A percentile compares a stretch with the other conserved stretches of the same genome.
phyloP scores from a whole-genome alignment of 2,888 invertebrate genomes.

The Pyrocoelia pectoralis region DNA sequence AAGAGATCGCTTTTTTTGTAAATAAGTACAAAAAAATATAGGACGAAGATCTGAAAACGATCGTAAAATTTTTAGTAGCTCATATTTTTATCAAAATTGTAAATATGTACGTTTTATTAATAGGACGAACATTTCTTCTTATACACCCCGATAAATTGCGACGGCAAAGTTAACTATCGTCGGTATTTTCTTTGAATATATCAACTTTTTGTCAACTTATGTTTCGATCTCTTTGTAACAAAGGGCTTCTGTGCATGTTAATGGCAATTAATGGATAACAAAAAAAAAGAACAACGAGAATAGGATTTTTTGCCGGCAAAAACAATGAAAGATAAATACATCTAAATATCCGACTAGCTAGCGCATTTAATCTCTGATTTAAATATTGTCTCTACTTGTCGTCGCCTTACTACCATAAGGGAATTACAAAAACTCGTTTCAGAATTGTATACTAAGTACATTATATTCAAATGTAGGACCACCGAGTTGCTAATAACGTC shows the following conservation, averaged over 20 bases:
- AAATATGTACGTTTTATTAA: conserved; percentile 1
- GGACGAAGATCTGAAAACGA: background rate
- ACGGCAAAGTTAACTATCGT: conserved; percentile 13
- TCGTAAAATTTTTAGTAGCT: conserved; percentile 1
- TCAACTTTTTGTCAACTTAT: conserved; percentile 42
- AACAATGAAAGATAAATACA: conserved; percentile 53
- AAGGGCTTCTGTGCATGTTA: conserved; percentile 47
- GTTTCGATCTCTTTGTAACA: conserved; percentile 39
- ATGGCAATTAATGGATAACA: conserved; percentile 51
- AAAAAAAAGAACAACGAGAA: conserved; percentile 48
- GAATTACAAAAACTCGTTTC: conserved; percentile 41
- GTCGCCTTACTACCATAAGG: conserved; percentile 40
- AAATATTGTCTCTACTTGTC: conserved; percentile 40
- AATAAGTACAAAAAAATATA: background rate
- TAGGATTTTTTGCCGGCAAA: conserved; percentile 48
- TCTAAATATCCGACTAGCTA: conserved; percentile 50
- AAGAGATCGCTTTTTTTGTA: background rate
- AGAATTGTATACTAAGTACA: conserved; percentile 46
- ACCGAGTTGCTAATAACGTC: conserved; percentile 53
- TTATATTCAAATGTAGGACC: conserved; percentile 60
- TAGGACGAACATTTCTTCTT: background rate
- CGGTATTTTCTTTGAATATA: conserved; percentile 39
- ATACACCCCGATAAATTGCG: background rate
- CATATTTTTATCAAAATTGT: background rate
- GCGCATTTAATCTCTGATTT: conserved; percentile 40